These are phyloP conservation scores for Tricholaema leucomelas DNA, from an alignment of 2,113 vertebrate genomes.

Conservation along the genomic window DNA sequence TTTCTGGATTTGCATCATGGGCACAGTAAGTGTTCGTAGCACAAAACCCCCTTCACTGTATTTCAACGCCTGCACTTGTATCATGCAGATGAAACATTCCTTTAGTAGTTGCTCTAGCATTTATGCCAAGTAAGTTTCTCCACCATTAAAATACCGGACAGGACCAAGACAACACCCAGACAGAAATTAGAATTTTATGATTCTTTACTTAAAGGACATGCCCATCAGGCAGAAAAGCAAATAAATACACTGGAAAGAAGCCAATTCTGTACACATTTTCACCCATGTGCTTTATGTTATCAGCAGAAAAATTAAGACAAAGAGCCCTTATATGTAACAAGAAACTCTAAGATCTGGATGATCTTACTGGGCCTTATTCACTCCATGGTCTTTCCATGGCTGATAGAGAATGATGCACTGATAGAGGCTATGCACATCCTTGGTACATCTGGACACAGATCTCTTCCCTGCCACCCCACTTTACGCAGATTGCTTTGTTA, in stretches of 20 bases:
- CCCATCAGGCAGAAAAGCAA: not conserved
- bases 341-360: not conserved
- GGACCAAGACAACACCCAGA: not conserved
- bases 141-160: not conserved
- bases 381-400: fast-evolving
- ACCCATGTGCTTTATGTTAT: not conserved
- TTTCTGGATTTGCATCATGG: not conserved
- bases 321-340: not conserved
- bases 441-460: not conserved
- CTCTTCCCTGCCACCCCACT: fast-evolving
- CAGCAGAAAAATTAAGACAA: not conserved
- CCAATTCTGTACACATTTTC: not conserved
- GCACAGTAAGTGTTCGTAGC: not conserved
- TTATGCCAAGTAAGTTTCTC: not conserved
- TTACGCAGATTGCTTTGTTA: not conserved
- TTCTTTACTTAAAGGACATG: not conserved
- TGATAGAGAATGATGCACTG: fast-evolving
- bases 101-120: not conserved
- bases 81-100: not conserved
- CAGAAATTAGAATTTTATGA: not conserved
- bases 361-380: not conserved
- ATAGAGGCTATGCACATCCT: not conserved
- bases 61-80: not conserved
- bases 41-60: not conserved
- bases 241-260: not conserved